These are phyloP conservation scores for Drosophila mayri DNA, from an alignment of 1,140 invertebrate genomes.

Conservation along the genomic window DNA sequence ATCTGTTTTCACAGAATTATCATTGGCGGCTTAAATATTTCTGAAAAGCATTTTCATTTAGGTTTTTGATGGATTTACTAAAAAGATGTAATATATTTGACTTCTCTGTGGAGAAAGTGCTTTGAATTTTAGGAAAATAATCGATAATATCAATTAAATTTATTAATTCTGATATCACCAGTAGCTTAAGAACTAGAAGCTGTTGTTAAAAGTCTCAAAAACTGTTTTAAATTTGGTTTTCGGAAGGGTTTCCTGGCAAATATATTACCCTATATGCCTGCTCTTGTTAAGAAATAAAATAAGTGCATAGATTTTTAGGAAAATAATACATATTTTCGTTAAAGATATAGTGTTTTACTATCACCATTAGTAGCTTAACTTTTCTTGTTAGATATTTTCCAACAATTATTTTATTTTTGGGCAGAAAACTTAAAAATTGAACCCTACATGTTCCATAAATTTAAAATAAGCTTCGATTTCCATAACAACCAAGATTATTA, in stretches of 20 bases:
- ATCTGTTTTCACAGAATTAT: neutral
- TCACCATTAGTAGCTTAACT: too few relatives aligned
- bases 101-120: neutral
- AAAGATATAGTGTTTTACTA: neutral
- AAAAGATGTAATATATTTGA: neutral
- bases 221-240: neutral
- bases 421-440: too few relatives aligned
- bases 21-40: neutral
- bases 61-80: neutral
- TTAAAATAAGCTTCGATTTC: neutral
- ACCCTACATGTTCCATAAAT: neutral
- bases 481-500: neutral
- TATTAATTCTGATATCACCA: accelerated
- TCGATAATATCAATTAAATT: neutral
- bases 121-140: neutral
- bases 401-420: too few relatives aligned
- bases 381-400: neutral
- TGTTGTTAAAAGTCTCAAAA: neutral
- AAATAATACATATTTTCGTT: neutral
- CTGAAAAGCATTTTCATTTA: neutral
- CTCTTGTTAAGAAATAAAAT: neutral
- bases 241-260: neutral
- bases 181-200: neutral
- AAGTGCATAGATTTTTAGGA: neutral
- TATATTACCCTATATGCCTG: too few relatives aligned